These are phyloP conservation scores for Dreissena polymorpha DNA, from an alignment of 1,140 invertebrate genomes.

Conservation along the genomic window DNA sequence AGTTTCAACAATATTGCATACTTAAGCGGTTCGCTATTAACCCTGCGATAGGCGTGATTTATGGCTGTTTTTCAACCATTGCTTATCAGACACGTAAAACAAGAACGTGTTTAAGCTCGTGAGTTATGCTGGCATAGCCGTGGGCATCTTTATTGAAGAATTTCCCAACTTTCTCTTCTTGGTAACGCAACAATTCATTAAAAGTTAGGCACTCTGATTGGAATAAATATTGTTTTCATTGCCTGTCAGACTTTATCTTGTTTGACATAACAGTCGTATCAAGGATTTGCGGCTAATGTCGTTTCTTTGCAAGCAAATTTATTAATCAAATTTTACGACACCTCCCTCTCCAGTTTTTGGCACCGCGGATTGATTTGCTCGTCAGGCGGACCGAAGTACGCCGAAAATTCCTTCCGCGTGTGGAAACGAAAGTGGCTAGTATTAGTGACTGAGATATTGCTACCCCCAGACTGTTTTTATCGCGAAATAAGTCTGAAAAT, in stretches of 20 bases:
- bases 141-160: no score
- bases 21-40: no score
- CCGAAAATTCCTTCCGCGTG: slow-evolving; percentile 41
- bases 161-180: background rate
- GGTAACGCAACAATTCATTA: slow-evolving; percentile 12
- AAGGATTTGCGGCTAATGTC: slow-evolving; percentile 43
- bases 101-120: no score
- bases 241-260: slow-evolving; percentile 48
- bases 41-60: no score
- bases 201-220: slow-evolving; percentile 29
- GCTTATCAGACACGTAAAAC: no score
- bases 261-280: slow-evolving; percentile 53
- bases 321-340: slow-evolving; percentile 50
- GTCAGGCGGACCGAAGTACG: slow-evolving; percentile 44
- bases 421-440: slow-evolving; percentile 33
- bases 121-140: no score
- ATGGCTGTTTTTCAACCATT: no score
- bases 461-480: slow-evolving; percentile 43
- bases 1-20: no score
- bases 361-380: slow-evolving; percentile 21
- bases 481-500: slow-evolving; percentile 48
- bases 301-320: slow-evolving; percentile 38
- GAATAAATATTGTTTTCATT: slow-evolving; percentile 53
- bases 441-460: slow-evolving; percentile 36
- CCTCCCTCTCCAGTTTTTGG: slow-evolving; percentile 44